Base-by-base conservation (phyloP, 2,888 invertebrate species). In the Antheraea assamensis region DNA sequence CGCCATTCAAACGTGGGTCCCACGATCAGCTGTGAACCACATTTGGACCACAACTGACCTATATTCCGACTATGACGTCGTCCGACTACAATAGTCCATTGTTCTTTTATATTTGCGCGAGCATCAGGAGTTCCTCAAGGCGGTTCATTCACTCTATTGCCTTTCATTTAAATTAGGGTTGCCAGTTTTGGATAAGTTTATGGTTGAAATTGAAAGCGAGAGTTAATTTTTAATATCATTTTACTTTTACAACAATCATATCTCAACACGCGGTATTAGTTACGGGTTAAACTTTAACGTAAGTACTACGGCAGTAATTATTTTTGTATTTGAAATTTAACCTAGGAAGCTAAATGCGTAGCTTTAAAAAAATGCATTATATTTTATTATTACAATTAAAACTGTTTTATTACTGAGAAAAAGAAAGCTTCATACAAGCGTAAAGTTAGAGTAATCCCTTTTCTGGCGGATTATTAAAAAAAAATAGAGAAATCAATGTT, bases 51-150 rank as follows among this genome's bases (percentile, higher is more conserved):
- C 85, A 77, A 80, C 87, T 92, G 94, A 94, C 94, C 94, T 89
- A 94, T 94, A 94, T 94, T 90, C 89, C 88, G 84, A 82, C 87
- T 90, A 90, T 94, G 94, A 94, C 94, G 94, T 93, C 85, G 85
- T 81, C 86, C 87, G 86, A 89, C 90, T 91, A 94, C 94, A 94
- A 94, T 94, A 92, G 92, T 90, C 91, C 88, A 94, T 94, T 94
- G 94, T 94, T 93, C 92, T 91, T 91, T 92, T 92, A 92, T 90
- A 92, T 93, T 93, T 90, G 92, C 92, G 88, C 88, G 87, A 88
- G 86, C 89, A 89, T 89, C 91, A 91, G 92, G 92, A 90, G 91
- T 89, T 87, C 92, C 90, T 89, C 92, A 92, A 92, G 92, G 92
- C 87, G 82, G 92, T 93, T 94, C 94, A 90, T 93, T 93, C 94